Conservation (phyloP, 2,888 invertebrate genomes). For the Hofmannophila pseudospretella region DNA sequence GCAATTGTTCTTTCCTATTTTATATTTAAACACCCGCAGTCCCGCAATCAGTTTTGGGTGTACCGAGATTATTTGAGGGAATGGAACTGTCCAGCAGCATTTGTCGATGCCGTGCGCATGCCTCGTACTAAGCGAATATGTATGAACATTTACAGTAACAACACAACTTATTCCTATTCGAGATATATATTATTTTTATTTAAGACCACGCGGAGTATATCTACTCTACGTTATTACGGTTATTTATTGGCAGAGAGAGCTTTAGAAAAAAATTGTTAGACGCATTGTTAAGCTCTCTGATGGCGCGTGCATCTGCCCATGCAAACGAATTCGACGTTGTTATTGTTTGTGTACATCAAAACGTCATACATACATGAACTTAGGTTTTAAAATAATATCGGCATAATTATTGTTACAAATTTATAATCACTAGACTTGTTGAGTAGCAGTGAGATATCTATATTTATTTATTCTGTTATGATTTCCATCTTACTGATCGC, state of each 20-base stretch:
- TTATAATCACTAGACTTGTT: slow-evolving; percentile 71
- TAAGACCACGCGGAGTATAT: slow-evolving; percentile 32
- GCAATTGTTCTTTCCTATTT: no score
- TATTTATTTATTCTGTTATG: slow-evolving; percentile 71
- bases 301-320: slow-evolving; percentile 30
- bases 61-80: no score
- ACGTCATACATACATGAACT: slow-evolving; percentile 37
- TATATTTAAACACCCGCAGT: no score
- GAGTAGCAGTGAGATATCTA: slow-evolving; percentile 67
- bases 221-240: slow-evolving; percentile 10
- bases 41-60: no score
- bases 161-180: slow-evolving; percentile 18
- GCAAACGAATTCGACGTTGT: slow-evolving; percentile 38
- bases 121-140: no score
- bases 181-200: slow-evolving; percentile 43
- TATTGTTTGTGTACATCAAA: slow-evolving; percentile 53
- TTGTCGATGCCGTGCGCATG: no score
- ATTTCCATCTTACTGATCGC: slow-evolving; percentile 61
- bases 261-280: no score
- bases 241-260: slow-evolving; percentile 17
- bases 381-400: slow-evolving; percentile 59
- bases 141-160: no score
- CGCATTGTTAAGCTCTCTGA: slow-evolving; percentile 8
- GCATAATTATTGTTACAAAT: slow-evolving; percentile 75
- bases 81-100: no score